Evolutionary conservation across 2,113 vertebrate genomes (phyloP), one percentile per base, ranked within the genome.

Genomic region (Montifringilla adamsi): DNA sequence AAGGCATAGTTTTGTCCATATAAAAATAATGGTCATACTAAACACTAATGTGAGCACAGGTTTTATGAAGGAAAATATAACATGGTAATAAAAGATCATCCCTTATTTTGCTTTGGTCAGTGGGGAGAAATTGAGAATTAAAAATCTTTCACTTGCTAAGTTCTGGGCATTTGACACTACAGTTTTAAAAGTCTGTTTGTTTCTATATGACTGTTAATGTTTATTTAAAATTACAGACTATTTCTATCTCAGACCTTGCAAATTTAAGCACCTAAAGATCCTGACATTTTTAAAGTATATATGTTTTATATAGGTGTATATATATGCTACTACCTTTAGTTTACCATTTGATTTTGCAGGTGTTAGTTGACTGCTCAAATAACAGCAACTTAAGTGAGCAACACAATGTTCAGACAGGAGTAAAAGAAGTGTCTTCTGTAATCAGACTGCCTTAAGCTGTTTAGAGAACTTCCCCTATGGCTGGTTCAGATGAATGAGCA

Each of bases 401-500:
- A 67, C 41, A 58, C 49, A 58, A 58, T 4, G 28, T 39, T 24
- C 53, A 93, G 49, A 43, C 6, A 87, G 46, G 33, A 93, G 58
- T 58, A 82, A 89, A 81, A 74, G 62, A 23, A 92, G 15, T 47
- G 56, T 85, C 85, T 86, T 96, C 95, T 88, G 85, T 67, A 95
- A 85, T 62, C 91, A 69, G 94, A 91, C 94, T 94, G 94, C 94
- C 93, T 97, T 95, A 96, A 97, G 80, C 93, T 97, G 80, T 94
- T 97, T 87, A 93, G 94, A 97, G 88, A 95, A 74, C 93, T 93
- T 96, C 95, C 96, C 94, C 66, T 77, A 79, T 93, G 95, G 91
- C 97, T 97, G 86, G 81, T 93, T 97, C 92, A 95, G 89, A 97
- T 96, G 95, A 97, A 97, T 53, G 94, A 97, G 85, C 62, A 96